Conservation (phyloP, 2,113 vertebrate genomes). For the Ameiurus melas region DNA sequence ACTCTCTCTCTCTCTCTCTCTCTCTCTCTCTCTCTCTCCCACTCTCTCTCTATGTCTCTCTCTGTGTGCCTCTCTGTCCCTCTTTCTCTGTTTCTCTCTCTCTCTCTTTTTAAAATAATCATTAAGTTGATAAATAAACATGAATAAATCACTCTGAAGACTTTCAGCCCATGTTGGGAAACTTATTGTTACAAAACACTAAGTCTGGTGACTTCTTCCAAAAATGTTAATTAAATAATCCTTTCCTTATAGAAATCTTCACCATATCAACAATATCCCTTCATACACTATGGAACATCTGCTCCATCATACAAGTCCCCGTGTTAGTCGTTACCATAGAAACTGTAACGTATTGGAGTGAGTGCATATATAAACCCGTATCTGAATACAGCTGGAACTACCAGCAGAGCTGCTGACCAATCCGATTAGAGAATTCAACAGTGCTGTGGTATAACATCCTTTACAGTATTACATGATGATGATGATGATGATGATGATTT, state of each 20-base stretch:
- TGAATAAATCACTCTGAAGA: background rate
- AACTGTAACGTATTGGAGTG: conserved; percentile 8
- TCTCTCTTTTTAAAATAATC: too few relatives aligned
- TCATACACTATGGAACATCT: background rate
- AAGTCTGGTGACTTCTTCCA: background rate
- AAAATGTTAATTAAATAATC: background rate
- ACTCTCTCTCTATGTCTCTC: too few relatives aligned
- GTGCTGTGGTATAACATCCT: background rate
- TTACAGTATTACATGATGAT: too few relatives aligned
- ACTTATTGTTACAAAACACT: background rate
- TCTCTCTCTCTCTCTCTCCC: too few relatives aligned
- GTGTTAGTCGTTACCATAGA: conserved; percentile 3
- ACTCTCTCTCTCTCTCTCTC: too few relatives aligned
- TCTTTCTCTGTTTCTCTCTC: too few relatives aligned
- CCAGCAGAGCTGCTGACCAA: background rate
- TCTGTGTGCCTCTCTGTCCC: too few relatives aligned
- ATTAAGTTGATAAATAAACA: too few relatives aligned
- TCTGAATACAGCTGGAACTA: background rate
- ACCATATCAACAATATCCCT: background rate
- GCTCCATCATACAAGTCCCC: background rate
- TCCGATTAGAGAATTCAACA: background rate
- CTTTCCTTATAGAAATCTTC: background rate
- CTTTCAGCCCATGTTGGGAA: background rate
- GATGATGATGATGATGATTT: background rate
- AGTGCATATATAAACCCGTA: background rate